phyloP scores from a whole-genome alignment of 2,888 invertebrate genomes.

The Lamellibrachia satsuma region DNA sequence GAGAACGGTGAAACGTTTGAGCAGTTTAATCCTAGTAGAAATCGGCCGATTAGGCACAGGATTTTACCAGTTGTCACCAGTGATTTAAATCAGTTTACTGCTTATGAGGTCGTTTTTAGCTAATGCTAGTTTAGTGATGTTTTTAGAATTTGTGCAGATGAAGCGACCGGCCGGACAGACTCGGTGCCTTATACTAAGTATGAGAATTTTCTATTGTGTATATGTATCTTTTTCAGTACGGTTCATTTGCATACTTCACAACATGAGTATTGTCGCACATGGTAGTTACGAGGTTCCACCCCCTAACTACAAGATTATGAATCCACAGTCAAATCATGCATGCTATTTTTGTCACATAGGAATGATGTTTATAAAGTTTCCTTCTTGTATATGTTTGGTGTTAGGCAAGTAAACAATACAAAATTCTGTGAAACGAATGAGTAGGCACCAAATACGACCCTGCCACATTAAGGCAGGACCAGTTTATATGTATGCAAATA shows the following conservation, averaged over 20 bases:
- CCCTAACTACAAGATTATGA: not conserved
- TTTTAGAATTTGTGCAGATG: not conserved
- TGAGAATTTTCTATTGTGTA: constrained; percentile 6
- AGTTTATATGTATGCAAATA: not conserved
- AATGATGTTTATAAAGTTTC: not conserved
- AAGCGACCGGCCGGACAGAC: not conserved
- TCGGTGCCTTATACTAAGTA: constrained; percentile 13
- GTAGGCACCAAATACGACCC: not conserved
- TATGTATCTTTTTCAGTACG: not conserved
- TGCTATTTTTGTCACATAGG: not conserved
- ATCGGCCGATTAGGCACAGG: not conserved
- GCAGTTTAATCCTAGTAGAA: constrained; percentile 3
- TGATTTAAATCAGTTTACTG: not conserved
- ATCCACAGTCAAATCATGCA: not conserved
- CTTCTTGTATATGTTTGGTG: not conserved
- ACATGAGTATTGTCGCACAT: not conserved
- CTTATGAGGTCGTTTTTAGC: not conserved
- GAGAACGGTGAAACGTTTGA: not conserved
- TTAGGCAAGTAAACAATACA: not conserved
- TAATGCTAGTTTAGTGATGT: constrained; percentile 6
- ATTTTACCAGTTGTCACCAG: not conserved
- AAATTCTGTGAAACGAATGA: not conserved
- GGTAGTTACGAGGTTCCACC: not conserved
- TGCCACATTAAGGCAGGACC: not conserved
- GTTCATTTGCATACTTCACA: constrained; percentile 1